Conservation (phyloP, 2,888 invertebrate genomes). For the Drosophila leonis region DNA sequence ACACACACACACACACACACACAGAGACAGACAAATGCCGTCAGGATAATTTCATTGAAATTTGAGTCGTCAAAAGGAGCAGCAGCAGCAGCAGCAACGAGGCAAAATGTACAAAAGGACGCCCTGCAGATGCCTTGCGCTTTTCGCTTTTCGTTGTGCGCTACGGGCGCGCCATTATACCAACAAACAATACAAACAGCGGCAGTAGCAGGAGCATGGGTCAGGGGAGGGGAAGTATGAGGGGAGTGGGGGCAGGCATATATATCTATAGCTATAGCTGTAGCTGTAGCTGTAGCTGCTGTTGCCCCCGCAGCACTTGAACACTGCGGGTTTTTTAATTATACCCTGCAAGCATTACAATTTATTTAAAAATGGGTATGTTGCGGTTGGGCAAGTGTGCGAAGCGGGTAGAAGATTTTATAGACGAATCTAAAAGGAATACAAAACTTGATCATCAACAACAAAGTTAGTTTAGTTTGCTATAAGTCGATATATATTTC, state of each 20-base stretch:
- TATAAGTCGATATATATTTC: background rate
- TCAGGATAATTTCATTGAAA: conserved; percentile 83
- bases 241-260: background rate
- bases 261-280: conserved; percentile 3
- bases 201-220: conserved; percentile 12
- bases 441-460: background rate
- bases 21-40: conserved; percentile 58
- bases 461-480: background rate
- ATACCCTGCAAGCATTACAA: conserved; percentile 4
- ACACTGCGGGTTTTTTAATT: conserved; percentile 69
- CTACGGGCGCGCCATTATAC: conserved; percentile 75
- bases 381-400: conserved; percentile 1
- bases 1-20: background rate
- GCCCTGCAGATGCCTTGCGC: conserved; percentile 76
- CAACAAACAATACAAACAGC: conserved; percentile 74
- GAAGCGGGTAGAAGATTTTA: background rate
- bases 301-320: conserved; percentile 70
- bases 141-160: conserved; percentile 73
- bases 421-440: no score
- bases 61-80: conserved; percentile 79
- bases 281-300: conserved; percentile 7
- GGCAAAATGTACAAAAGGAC: conserved; percentile 67
- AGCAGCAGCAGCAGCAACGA: conserved; percentile 37
- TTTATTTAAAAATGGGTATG: background rate
- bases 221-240: background rate